These are phyloP conservation scores for Drosophila setifemur DNA, from an alignment of 1,140 invertebrate species.

Conservation along the genomic window DNA sequence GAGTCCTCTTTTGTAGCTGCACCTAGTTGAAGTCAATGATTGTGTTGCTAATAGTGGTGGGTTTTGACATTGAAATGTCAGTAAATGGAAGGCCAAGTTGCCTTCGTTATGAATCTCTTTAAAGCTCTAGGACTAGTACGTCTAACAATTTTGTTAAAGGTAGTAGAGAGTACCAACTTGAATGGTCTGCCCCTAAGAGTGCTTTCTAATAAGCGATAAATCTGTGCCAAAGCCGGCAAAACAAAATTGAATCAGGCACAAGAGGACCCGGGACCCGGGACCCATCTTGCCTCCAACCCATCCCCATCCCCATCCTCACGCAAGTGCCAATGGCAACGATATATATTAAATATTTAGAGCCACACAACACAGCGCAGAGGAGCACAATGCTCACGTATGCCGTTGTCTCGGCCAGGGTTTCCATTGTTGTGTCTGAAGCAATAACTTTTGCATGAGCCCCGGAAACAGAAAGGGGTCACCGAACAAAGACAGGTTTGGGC, in stretches of 20 bases:
- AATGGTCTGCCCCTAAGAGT: conserved; percentile 8
- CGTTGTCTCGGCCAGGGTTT: conserved; percentile 36
- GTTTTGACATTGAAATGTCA: conserved; percentile 29
- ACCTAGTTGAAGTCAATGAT: conserved; percentile 43
- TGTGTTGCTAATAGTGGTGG: conserved; percentile 47
- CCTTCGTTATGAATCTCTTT: conserved; percentile 6
- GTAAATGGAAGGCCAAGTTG: background rate
- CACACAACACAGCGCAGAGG: conserved; percentile 16
- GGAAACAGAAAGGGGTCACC: conserved; percentile 60
- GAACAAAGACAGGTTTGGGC: conserved; percentile 57
- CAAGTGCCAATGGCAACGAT: conserved; percentile 60
- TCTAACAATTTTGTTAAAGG: too few species aligned
- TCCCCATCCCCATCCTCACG: conserved; percentile 1
- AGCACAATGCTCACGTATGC: conserved; percentile 18
- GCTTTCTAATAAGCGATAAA: conserved; percentile 67
- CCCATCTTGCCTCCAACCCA: too few species aligned
- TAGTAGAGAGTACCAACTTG: background rate
- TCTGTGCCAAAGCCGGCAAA: conserved; percentile 41
- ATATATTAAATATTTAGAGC: conserved; percentile 71
- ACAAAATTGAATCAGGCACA: conserved; percentile 29
- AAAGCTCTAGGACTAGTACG: too few species aligned
- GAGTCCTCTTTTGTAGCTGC: conserved; percentile 1
- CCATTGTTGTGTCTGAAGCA: conserved; percentile 56
- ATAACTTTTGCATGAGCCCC: conserved; percentile 50
- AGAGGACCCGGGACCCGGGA: too few species aligned